Evolutionary conservation across 2,797 vertebrate species (phyloP), one percentile per base, ranked within the genome.

Genomic region (Ataeniobius toweri): DNA sequence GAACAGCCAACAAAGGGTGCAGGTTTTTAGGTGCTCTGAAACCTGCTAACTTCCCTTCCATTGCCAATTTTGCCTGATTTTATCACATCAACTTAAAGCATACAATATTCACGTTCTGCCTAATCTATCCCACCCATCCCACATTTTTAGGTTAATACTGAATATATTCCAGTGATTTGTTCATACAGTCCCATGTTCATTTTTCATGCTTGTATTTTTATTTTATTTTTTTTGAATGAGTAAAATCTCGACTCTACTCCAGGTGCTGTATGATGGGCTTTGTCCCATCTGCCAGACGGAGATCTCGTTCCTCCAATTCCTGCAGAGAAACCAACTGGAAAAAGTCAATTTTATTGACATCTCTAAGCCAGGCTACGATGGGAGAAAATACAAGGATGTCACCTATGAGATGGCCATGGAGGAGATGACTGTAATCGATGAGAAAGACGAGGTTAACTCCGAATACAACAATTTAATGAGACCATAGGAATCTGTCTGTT

Each of bases 361-460:
- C 58, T 84, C 92, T 3, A 77, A 86, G 73, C 83, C 90, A 16
- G 90, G 67, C 68, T 94, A 93, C 5, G 88, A 94, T 36, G 88
- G 50, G 50, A 79, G 48, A 13, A 88, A 93, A 70, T 83, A 90
- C 82, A 89, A 85, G 44, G 81, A 80, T 51, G 77, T 95, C 71
- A 91, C 75, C 85, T 94, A 92, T 18, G 88, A 94, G 73, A 93
- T 85, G 88, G 93, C 94, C 68, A 94, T 94, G 93, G 90, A 90
- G 31, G 91, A 94, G 86, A 94, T 95, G 94, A 93, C 94, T 50
- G 93, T 93, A 72, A 94, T 95, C 71, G 93, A 95, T 82, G 84
- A 91, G 75, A 88, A 91, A 59, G 83, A 91, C 26, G 5, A 87
- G 93, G 93, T 61, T 6, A 7, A 31, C 20, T 0, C 5, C 5